A percentile compares a stretch with the other conserved stretches of the same genome.
Evolutionary conservation across 2,113 vertebrate species (phyloP).

Genomic region (Barnardius zonarius): DNA sequence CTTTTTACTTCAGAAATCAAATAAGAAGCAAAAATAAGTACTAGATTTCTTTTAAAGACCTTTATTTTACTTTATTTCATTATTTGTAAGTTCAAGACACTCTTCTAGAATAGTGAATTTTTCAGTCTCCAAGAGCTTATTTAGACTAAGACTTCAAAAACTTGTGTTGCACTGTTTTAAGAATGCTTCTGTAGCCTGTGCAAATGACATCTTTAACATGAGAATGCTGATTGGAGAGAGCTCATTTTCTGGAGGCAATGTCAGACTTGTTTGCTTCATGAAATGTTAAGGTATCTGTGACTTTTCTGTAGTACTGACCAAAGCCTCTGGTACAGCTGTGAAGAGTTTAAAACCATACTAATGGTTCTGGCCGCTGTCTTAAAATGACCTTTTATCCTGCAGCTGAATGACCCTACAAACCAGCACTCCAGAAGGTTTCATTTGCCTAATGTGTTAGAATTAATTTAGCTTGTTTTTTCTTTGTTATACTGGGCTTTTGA

Average conservation of each 20-base stretch:
- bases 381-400: neutral
- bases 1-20: slow-evolving; percentile 8
- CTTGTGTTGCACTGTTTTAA: neutral
- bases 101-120: neutral
- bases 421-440: neutral
- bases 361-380: neutral
- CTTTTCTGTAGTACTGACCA: neutral
- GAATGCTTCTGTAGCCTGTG: neutral
- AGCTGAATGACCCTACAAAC: neutral
- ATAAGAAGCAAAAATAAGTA: neutral
- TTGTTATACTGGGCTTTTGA: neutral
- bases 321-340: neutral
- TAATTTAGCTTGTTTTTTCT: slow-evolving; percentile 13
- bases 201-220: neutral
- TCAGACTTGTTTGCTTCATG: neutral
- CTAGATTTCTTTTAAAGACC: neutral
- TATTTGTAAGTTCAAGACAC: neutral
- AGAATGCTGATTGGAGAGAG: neutral
- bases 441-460: neutral
- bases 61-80: neutral
- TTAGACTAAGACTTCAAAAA: neutral
- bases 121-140: neutral
- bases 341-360: neutral
- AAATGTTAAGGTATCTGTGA: neutral
- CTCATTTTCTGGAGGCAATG: neutral